Conservation (phyloP, 2,888 invertebrate species). For the Megastigmus dorsalis region DNA sequence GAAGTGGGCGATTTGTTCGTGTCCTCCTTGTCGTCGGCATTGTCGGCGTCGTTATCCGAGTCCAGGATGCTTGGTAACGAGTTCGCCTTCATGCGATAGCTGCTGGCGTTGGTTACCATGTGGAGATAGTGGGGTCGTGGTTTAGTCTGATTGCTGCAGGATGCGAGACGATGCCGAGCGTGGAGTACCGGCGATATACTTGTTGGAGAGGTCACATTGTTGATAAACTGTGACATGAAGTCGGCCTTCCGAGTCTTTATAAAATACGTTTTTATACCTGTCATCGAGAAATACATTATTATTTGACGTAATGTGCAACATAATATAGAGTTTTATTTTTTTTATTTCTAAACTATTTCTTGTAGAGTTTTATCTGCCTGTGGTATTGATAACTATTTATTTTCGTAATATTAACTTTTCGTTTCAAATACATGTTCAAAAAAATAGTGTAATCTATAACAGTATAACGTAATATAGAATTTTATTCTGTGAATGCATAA, state of each 20-base stretch:
- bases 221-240: constrained; percentile 67
- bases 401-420: too few species aligned
- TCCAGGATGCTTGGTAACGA: constrained; percentile 90
- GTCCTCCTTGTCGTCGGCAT: constrained; percentile 75
- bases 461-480: too few species aligned
- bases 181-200: constrained; percentile 69
- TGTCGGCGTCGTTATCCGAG: constrained; percentile 82
- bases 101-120: constrained; percentile 69
- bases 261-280: constrained; percentile 90
- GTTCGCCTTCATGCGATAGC: constrained; percentile 79
- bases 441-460: too few species aligned
- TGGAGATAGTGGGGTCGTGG: constrained; percentile 70
- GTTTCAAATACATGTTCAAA: too few species aligned
- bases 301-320: too few species aligned
- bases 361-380: too few species aligned
- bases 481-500: too few species aligned
- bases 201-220: constrained; percentile 61
- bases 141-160: constrained; percentile 68
- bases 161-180: constrained; percentile 67
- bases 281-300: too few species aligned
- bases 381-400: too few species aligned
- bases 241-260: constrained; percentile 84
- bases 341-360: too few species aligned
- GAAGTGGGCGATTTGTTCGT: constrained; percentile 82
- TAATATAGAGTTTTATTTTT: too few species aligned